A percentile compares a stretch with the other conserved stretches of the same genome.
phyloP scores from a whole-genome alignment of 1,140 invertebrate genomes.

The Achroia grisella region DNA sequence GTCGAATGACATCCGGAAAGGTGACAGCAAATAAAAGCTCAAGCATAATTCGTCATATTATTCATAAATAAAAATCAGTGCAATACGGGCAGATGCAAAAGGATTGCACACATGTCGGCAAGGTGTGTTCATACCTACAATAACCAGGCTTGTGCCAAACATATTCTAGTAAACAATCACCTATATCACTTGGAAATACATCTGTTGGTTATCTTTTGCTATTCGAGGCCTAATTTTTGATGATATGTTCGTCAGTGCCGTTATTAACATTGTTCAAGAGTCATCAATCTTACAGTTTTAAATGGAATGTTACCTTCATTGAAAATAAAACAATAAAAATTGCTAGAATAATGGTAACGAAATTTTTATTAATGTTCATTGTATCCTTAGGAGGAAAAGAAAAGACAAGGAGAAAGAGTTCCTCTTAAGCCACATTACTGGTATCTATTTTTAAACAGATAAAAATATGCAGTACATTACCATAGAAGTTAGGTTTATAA shows the following conservation, averaged over 20 bases:
- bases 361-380: no score
- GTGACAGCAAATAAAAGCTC: slow-evolving; percentile 56
- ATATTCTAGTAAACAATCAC: slow-evolving; percentile 17
- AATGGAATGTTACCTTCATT: no score
- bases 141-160: slow-evolving; percentile 59
- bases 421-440: no score
- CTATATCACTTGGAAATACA: slow-evolving; percentile 27
- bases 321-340: no score
- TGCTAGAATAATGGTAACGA: no score
- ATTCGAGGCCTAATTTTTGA: slow-evolving; percentile 7
- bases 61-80: slow-evolving; percentile 71
- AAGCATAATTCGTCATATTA: slow-evolving; percentile 69
- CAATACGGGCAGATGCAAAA: slow-evolving; percentile 68
- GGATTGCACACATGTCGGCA: slow-evolving; percentile 68
- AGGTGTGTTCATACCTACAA: slow-evolving; percentile 44
- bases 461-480: no score
- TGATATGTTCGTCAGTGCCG: no score
- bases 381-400: no score
- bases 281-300: no score
- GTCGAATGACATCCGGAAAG: slow-evolving; percentile 64
- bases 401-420: no score
- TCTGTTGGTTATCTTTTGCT: slow-evolving; percentile 22
- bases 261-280: no score
- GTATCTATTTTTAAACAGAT: no score
- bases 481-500: neutral